A percentile compares a stretch with the other conserved stretches of the same genome.
Evolutionary conservation across 1,140 invertebrate species (phyloP).

Genomic region (Euura lappo): DNA sequence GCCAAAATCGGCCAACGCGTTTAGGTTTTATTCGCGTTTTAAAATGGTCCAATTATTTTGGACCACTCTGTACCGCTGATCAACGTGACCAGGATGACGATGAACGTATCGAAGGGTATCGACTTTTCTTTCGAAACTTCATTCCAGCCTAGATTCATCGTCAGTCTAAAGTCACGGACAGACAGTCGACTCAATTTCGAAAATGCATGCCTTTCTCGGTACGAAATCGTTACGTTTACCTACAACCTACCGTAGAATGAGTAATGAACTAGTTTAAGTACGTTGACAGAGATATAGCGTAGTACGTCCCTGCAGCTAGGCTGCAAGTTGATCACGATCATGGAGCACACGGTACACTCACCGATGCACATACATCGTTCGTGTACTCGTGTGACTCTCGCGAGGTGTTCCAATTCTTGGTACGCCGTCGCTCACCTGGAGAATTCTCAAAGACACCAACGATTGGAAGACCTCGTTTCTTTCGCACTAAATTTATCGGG

Average conservation of each 20-base stretch:
- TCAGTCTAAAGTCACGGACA: not conserved
- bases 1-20: no score
- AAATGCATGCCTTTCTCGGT: not conserved
- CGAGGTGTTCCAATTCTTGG: not conserved
- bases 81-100: not conserved
- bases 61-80: not conserved
- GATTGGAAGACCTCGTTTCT: no score
- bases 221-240: not conserved
- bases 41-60: no score
- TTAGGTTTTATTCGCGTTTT: no score
- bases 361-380: not conserved
- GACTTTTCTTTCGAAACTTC: not conserved
- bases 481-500: no score
- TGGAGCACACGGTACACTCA: not conserved
- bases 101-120: not conserved
- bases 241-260: not conserved
- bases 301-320: not conserved
- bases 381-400: not conserved
- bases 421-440: not conserved
- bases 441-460: not conserved
- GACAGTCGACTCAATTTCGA: not conserved
- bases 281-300: not conserved
- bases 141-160: not conserved
- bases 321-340: not conserved
- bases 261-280: conserved; percentile 3